Percentiles rank a stretch among this genome's conserved stretches.
phyloP scores from a whole-genome alignment of 1,140 invertebrate genomes.

The Papilio polytes region DNA sequence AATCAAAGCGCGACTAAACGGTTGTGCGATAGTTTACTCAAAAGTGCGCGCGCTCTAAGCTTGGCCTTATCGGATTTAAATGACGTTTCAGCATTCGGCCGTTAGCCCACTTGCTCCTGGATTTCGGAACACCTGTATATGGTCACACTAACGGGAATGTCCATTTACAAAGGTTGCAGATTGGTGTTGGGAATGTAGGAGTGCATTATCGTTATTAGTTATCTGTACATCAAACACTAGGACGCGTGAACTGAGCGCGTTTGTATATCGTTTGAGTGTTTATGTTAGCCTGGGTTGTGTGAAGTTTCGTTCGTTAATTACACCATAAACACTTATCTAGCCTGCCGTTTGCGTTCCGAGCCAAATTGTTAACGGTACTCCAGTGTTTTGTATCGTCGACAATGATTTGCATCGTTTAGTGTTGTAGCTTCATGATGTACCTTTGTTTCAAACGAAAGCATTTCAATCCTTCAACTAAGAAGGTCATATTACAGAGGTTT shows the following conservation, averaged over 20 bases:
- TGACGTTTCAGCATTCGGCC: too few relatives aligned
- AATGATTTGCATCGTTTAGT: slow-evolving; percentile 43
- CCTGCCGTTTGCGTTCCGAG: slow-evolving; percentile 58
- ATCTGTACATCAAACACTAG: not conserved
- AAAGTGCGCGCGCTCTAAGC: too few relatives aligned
- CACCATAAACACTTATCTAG: slow-evolving; percentile 78
- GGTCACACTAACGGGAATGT: not conserved
- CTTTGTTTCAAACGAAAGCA: too few relatives aligned
- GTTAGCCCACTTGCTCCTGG: not conserved
- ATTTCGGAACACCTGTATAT: not conserved
- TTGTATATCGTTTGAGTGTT: slow-evolving; percentile 64
- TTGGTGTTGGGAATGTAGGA: not conserved
- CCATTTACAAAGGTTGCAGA: not conserved
- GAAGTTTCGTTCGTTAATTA: slow-evolving; percentile 76
- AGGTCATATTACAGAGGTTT: too few relatives aligned
- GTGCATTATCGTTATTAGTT: not conserved
- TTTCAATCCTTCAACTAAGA: too few relatives aligned
- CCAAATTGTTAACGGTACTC: slow-evolving; percentile 65
- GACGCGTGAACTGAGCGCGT: slow-evolving; percentile 28
- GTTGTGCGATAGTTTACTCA: too few relatives aligned
- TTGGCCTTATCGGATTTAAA: too few relatives aligned
- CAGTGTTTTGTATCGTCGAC: slow-evolving; percentile 64
- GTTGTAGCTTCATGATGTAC: not conserved
- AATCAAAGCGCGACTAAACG: too few relatives aligned
- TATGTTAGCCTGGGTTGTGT: slow-evolving; percentile 51